Evolutionary conservation across 2,113 vertebrate species (phyloP), one percentile per base, ranked within the genome.

Genomic region (Scortum barcoo): DNA sequence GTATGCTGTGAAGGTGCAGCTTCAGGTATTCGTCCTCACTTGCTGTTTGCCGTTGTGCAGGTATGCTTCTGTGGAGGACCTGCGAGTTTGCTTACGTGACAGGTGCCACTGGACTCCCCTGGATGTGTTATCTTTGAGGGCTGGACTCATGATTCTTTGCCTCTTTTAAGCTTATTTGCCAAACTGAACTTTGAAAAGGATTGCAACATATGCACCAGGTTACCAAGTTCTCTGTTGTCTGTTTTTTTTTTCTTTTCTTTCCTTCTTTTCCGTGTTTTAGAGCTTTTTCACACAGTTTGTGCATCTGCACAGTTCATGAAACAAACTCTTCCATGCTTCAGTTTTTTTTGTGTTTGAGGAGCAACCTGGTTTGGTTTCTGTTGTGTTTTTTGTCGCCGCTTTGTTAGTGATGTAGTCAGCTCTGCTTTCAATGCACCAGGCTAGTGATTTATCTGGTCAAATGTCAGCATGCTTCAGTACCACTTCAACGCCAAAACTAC

Each of bases 161-260:
- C 46, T 67, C 11, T 69, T 58, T 85, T 81, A n/a, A 51, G 58
- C 65, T 42, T 92, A 84, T 92, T 93, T 92, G 65, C 42, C 26
- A 70, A 72, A 56, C 72, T 91, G 89, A 92, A 91, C 91, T 93
- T 88, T 93, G 90, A 72, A 75, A 91, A 75, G 83, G 54, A 72
- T 92, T 92, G 85, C 88, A 56, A 88, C 87, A 88, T 36, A 30
- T 28, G 11, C 22, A 11, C 54, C 17, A 33, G 19, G 50, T 86
- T 71, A 69, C 28, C 83, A 54, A 51, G 30, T 7, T 68, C 20
- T 66, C 8, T 30, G 16, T 67, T 74, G n/a, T n/a, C n/a, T n/a
- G n/a, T n/a, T n/a, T n/a, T n/a, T n/a, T n/a, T n/a, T n/a, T n/a
- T n/a, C n/a, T n/a, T n/a, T n/a, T n/a, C n/a, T 48, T 30, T 19